phyloP scores from a whole-genome alignment of 2,888 invertebrate genomes.

The Drosophila atripex region DNA sequence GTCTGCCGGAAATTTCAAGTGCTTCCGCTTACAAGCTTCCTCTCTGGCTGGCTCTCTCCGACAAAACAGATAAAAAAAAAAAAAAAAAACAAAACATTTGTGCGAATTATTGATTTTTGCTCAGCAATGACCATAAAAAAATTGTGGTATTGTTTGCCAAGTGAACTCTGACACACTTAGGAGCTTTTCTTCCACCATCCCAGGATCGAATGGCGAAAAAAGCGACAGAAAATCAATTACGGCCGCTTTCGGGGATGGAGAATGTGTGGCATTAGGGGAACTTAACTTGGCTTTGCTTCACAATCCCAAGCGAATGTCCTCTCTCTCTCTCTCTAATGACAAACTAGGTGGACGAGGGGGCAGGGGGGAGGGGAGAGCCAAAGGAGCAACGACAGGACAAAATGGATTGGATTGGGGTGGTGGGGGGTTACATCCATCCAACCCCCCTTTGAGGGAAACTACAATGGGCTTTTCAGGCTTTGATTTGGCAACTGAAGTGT shows the following conservation, averaged over 20 bases:
- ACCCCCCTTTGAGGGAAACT: slow-evolving; percentile 12
- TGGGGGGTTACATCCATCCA: slow-evolving; percentile 18
- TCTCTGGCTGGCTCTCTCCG: not conserved
- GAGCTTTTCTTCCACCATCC: slow-evolving; percentile 19
- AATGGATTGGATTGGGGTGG: slow-evolving; percentile 10
- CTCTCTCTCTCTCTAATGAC: slow-evolving; percentile 21
- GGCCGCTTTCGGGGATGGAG: slow-evolving; percentile 34
- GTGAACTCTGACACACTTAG: slow-evolving; percentile 64
- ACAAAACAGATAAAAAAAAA: slow-evolving; percentile 11
- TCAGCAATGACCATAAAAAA: slow-evolving; percentile 38
- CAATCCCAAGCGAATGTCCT: slow-evolving; percentile 34
- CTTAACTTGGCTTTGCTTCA: slow-evolving; percentile 65
- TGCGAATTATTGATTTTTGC: slow-evolving; percentile 74
- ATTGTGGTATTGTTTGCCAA: slow-evolving; percentile 37
- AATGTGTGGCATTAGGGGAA: slow-evolving; percentile 59
- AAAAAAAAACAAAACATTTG: slow-evolving; percentile 60
- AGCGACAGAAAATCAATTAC: slow-evolving; percentile 69
- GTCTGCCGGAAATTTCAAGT: slow-evolving; percentile 73
- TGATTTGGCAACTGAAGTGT: slow-evolving; percentile 72
- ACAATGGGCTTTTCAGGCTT: slow-evolving; percentile 52
- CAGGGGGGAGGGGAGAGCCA: slow-evolving; percentile 3
- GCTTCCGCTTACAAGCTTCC: slow-evolving; percentile 53
- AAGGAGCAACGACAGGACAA: slow-evolving; percentile 7
- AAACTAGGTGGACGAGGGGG: not conserved
- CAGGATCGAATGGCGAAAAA: slow-evolving; percentile 45